Evolutionary conservation across 2,888 invertebrate species (phyloP), one percentile per base, ranked within the genome.

Genomic region (Empis stercorea): DNA sequence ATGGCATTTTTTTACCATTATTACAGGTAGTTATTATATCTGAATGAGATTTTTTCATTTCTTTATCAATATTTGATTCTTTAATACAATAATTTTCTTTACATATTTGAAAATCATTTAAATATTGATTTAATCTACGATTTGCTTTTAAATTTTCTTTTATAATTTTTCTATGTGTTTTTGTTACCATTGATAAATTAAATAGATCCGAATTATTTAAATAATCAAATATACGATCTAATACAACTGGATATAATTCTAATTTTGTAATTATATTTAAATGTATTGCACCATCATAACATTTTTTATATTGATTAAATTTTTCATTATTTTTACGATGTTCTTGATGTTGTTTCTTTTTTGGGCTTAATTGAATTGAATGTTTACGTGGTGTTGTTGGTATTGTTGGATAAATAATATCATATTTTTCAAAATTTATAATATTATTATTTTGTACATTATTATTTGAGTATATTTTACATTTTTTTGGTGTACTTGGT

Each of bases 371-470:
- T 23, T 4, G 36, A 13, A n/a, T 15, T 17, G 3, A 15, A 43
- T 45, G 38, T 37, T 52, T 52, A 10, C 46, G 43, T 2, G 52
- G 52, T 16, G 52, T 52, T 14, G 41, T 14, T 13, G 46, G 49
- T 42, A 52, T 48, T 20, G 34, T 48, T 13, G 50, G 50, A 51
- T 52, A 49, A n/a, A 52, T 38, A n/a, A 52, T 51, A 16, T 49
- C 48, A 10, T 23, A 38, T 10, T 43, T 34, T 46, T 52, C 52
- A 17, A 43, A 43, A 16, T 49, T 49, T 32, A 47, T 11, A 16
- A 4, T 10, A 37, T 27, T 27, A 27, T 9, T 10, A 38, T 17
- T 17, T 10, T 5, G 11, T 13, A 17, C 7, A 38, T 3, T 17
- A 17, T 38, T 38, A 7, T 13, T 34, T 17, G 16, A 7, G 10